phyloP scores from a whole-genome alignment of 2,888 invertebrate genomes.

The Platerodrilus igneus region DNA sequence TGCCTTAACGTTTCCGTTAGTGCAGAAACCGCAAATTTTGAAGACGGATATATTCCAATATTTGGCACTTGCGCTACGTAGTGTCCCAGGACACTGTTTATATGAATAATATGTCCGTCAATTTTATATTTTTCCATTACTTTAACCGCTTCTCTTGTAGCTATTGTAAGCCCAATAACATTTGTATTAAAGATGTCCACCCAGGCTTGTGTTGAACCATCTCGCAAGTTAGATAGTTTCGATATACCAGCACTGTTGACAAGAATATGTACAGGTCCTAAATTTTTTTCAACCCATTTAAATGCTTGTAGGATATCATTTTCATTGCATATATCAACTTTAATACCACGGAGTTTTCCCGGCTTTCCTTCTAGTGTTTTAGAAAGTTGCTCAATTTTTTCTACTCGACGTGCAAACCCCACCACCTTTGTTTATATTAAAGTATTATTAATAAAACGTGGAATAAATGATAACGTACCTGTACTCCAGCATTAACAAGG shows the following conservation, averaged over 20 bases:
- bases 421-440: constrained; percentile 7
- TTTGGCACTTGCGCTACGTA: neutral
- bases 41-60: neutral
- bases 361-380: constrained; percentile 1
- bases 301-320: neutral
- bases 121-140: neutral
- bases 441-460: too few species aligned
- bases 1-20: neutral
- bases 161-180: neutral
- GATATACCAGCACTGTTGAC: neutral
- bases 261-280: constrained; percentile 1
- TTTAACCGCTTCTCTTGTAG: neutral
- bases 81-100: neutral
- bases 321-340: neutral
- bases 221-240: neutral
- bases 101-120: neutral
- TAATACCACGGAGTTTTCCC: constrained; percentile 5
- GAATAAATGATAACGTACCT: too few species aligned
- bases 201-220: neutral
- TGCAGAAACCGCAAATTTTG: neutral
- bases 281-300: neutral
- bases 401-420: constrained; percentile 6
- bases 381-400: constrained; percentile 2
- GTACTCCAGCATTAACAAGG: too few species aligned
- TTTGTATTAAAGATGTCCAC: neutral